Conservation (phyloP, 2,888 invertebrate genomes). For the Drosophila pseudotakahashii region DNA sequence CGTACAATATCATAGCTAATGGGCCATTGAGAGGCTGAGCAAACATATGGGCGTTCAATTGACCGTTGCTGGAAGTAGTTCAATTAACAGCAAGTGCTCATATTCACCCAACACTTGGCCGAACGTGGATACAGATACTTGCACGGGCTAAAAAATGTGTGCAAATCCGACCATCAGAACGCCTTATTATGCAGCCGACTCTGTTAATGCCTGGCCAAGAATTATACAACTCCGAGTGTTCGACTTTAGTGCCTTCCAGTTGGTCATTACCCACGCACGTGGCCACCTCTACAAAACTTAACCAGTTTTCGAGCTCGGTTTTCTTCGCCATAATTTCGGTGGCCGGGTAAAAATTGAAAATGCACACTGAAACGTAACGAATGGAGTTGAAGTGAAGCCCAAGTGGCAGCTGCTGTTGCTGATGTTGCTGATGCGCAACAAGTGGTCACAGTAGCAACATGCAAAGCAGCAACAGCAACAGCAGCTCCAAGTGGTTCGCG, state of each 20-base stretch:
- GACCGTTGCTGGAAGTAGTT: slow-evolving; percentile 4
- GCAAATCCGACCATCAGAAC: not conserved
- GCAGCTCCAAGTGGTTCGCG: slow-evolving; percentile 45
- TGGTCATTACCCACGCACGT: slow-evolving; percentile 32
- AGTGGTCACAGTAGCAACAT: slow-evolving; percentile 32
- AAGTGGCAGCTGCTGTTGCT: not conserved
- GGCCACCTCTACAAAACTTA: slow-evolving; percentile 18
- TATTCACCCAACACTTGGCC: not conserved
- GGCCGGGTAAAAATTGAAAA: slow-evolving; percentile 7
- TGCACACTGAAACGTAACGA: slow-evolving; percentile 27
- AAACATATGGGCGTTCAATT: slow-evolving; percentile 23
- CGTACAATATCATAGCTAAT: not conserved
- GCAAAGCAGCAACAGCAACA: slow-evolving; percentile 22
- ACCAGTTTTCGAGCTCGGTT: slow-evolving; percentile 28
- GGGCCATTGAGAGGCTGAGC: not conserved
- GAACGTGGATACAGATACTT: not conserved
- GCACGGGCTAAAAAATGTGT: slow-evolving; percentile 1
- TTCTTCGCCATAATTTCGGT: not conserved
- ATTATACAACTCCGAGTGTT: slow-evolving; percentile 24
- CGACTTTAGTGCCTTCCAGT: not conserved
- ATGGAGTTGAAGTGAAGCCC: slow-evolving; percentile 3
- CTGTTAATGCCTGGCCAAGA: slow-evolving; percentile 29
- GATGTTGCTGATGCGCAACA: slow-evolving; percentile 42
- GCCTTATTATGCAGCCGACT: slow-evolving; percentile 15
- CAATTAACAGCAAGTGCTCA: slow-evolving; percentile 3